Base-by-base conservation (phyloP, 2,797 vertebrate genomes). In the Ctenochaetus hawaiiensis region DNA sequence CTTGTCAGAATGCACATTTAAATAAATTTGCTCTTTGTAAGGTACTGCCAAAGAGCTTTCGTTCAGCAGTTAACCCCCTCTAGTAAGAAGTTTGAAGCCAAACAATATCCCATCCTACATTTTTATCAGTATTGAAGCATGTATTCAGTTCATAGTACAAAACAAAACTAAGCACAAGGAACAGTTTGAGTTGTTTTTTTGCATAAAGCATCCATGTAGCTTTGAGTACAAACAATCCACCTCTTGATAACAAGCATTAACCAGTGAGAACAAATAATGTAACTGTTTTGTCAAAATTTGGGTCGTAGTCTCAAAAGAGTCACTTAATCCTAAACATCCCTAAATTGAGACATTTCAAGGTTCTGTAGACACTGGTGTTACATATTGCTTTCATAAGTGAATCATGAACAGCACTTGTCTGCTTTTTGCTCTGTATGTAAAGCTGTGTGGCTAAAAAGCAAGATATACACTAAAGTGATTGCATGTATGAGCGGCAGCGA, bases 1-100 rank as follows among this genome's bases (percentile, higher is more conserved):
- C 82, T 67, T 72, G 62, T 83, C 45, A 54, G 52, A 72, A 63
- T 48, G 20, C 58, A 78, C 37, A 51, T 37, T 67, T 23, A 26
- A 57, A 77, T 54, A 11, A 52, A 61, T 83, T 60, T 73, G 13
- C 8, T 77, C 3, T 12, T 0, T 67, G 48, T 34, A 53, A 52
- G n/a, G 41, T 11, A 20, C 2, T 53, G 59, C 77, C 58, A 86
- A 71, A 59, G 70, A 62, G 45, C 47, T 54, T 22, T 9, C 3
- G 49, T 64, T 78, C 49, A 49, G 41, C 23, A 54, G 5, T 60
- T 34, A 11, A 47, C 12, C 9, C n/a, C 14, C 11, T n/a, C 43
- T 20, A 53, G 43, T 18, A 41, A 63, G 37, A 60, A 34, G 17
- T 66, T 30, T 26, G 6, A 73, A 41, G 60, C 20, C 67, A 67